These are phyloP conservation scores for Rhagologus leucostigma DNA, from an alignment of 2,113 vertebrate species.

Conservation along the genomic window DNA sequence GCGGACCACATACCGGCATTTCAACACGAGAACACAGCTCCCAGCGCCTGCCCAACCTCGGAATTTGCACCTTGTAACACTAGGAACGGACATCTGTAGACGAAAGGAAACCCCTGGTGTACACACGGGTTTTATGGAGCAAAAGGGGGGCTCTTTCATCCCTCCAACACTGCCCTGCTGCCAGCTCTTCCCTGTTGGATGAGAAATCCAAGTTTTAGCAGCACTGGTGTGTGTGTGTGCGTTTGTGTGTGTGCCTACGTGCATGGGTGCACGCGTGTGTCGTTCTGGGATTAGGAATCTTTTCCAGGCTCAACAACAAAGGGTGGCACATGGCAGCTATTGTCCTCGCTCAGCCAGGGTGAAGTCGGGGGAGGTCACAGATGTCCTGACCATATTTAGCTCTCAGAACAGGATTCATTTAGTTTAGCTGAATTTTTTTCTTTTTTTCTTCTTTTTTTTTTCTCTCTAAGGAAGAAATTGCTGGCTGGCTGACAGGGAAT, in stretches of 20 bases:
- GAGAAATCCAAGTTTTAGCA: not conserved
- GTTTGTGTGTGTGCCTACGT: not conserved
- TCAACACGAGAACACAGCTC: conserved; percentile 64
- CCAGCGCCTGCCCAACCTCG: conserved; percentile 31
- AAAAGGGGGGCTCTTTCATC: not conserved
- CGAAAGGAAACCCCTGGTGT: conserved; percentile 31
- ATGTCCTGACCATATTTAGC: conserved; percentile 62
- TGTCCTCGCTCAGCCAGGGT: conserved; percentile 40
- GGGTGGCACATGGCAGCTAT: conserved; percentile 50
- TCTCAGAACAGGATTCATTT: conserved; percentile 34
- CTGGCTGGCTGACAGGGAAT: not conserved
- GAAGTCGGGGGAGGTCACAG: conserved; percentile 53
- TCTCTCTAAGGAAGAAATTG: not conserved
- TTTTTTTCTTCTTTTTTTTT: not conserved
- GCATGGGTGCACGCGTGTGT: not conserved
- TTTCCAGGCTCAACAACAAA: conserved; percentile 40
- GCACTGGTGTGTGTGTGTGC: not conserved
- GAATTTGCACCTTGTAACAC: conserved; percentile 57
- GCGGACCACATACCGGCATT: conserved; percentile 55
- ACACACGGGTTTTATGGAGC: conserved; percentile 23
- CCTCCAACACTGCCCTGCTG: not conserved
- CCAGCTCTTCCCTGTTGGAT: not conserved
- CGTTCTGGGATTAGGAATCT: conserved; percentile 18
- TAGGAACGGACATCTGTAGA: conserved; percentile 61
- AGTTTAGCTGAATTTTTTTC: not conserved